A percentile compares a stretch with the other conserved stretches of the same genome.
phyloP scores from a whole-genome alignment of 2,797 vertebrate species.

The Discoglossus pictus region DNA sequence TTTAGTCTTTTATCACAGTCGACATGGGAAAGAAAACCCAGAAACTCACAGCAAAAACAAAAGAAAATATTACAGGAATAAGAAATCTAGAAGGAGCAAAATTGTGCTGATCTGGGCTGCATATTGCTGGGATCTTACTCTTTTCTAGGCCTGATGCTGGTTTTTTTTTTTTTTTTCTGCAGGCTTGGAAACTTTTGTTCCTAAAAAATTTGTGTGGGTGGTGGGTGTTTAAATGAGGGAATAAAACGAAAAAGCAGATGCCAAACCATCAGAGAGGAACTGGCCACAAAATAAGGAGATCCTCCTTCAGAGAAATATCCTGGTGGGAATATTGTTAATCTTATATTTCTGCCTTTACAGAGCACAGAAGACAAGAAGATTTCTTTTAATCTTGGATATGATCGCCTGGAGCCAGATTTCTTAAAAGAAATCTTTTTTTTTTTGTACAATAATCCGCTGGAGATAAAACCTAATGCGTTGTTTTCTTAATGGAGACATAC shows the following conservation, averaged over 20 bases:
- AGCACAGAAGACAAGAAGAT: not conserved
- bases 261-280: slow-evolving; percentile 2
- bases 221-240: slow-evolving; percentile 62
- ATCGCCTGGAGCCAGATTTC: not conserved
- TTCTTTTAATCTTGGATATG: not conserved
- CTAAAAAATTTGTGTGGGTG: slow-evolving; percentile 80
- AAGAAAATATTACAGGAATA: slow-evolving; percentile 51
- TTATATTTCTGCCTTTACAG: not conserved
- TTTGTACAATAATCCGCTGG: no score
- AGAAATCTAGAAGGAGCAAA: slow-evolving; percentile 9
- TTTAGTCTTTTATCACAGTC: slow-evolving; percentile 62
- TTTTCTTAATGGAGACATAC: not conserved
- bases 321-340: not conserved
- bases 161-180: no score
- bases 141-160: no score
- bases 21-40: slow-evolving; percentile 49
- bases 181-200: slow-evolving; percentile 72
- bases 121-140: not conserved
- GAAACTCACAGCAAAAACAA: slow-evolving; percentile 46
- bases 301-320: not conserved
- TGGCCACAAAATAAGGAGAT: slow-evolving; percentile 9
- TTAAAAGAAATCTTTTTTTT: no score
- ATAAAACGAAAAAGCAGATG: no score
- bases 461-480: no score
- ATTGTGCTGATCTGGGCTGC: not conserved